Evolutionary conservation across 2,888 invertebrate genomes (phyloP), one percentile per base, ranked within the genome.

Genomic region (Caenorhabditis imperialis): DNA sequence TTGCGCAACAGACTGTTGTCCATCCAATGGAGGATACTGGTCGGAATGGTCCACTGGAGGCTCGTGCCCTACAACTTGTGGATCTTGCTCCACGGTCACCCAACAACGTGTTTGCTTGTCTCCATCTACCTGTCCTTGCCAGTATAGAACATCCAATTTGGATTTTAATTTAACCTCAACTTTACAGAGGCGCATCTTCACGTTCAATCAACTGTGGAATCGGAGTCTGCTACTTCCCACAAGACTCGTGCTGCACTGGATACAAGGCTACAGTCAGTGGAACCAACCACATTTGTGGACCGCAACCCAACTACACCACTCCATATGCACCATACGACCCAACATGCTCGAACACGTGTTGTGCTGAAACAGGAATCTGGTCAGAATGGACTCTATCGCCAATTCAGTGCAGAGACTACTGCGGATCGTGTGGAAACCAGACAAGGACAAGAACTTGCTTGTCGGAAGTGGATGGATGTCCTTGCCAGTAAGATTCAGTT

Each of bases 361-460:
- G 57, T 23, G 40, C 57, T 2, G 57, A 57, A 33, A 57, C 44
- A 30, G 75, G 75, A 58, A 54, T 54, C 20, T 75, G 75, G 75
- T 70, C 75, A 1, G 75, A 75, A 48, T 75, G 75, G 75, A 62
- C 63, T 3, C 18, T 51, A 12, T 53, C 75, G 1, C 70, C 61
- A n/a, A 22, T 12, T n/a, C 63, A 70, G 22, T 80, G 80, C 40
- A 35, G 67, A 7, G 80, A 80, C 25, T 81, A 70, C 16, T 80
- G 80, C 40, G 80, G 80, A 48, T 75, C 79, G 3, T 80, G 80
- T 48, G 80, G 73, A 47, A 72, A 74, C 35, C 45, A 75, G 7
- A 78, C 75, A 1, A 60, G 65, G 25, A 62, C 72, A 7, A 57
- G 80, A 27, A 77, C 74, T 4, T 80, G 80, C 30, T 30, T 58